Base-by-base conservation (phyloP, 1,140 invertebrate species). In the Globodera rostochiensis region DNA sequence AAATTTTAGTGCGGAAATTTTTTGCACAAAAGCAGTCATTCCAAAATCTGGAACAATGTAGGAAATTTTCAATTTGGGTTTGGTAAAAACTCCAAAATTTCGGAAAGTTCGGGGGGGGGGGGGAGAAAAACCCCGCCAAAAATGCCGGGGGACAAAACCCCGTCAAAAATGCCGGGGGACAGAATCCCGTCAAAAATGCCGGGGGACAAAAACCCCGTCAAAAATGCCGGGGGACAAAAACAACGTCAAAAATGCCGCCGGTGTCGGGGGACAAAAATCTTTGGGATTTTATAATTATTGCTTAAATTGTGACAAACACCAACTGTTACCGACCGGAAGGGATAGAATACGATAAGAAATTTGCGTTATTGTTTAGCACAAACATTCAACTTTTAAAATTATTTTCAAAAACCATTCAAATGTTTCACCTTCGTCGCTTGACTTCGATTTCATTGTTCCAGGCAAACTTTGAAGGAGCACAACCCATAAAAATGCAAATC, bases 401-500 rank as follows among this genome's bases (percentile, higher is more conserved):
- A 45, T 9, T 70, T 45, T 70, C 9, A 13, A 6, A 6, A 53
- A 53, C 6, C 50, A 53, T 1, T 53, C 6, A 6, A 0, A 45
- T 15, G 8, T 21, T 21, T 45, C n/a, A 71, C 69, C 69, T 71
- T 71, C 69, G 25, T 11, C 25, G 69, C 36, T 71, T 71, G 25
- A 36, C 21, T n/a, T 13, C 69, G 6, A 71, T 71, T 36, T 47
- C 69, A 19, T 71, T 71, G 69, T 71, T 71, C 9, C 57, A 45
- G 6, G n/a, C 11, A 6, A 25, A 71, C 11, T 19, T 47, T 47
- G 69, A 71, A 6, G 69, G 69, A 45, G 69, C 25, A 71, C 69
- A 71, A 71, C 69, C 69, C 69, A 71, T 71, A 71, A 71, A 71
- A 71, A 71, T 64, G 57, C 57, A 64, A 64, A 60, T 15, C 8